Conservation (phyloP, 2,113 vertebrate species). For the Paramisgurnus dabryanus region DNA sequence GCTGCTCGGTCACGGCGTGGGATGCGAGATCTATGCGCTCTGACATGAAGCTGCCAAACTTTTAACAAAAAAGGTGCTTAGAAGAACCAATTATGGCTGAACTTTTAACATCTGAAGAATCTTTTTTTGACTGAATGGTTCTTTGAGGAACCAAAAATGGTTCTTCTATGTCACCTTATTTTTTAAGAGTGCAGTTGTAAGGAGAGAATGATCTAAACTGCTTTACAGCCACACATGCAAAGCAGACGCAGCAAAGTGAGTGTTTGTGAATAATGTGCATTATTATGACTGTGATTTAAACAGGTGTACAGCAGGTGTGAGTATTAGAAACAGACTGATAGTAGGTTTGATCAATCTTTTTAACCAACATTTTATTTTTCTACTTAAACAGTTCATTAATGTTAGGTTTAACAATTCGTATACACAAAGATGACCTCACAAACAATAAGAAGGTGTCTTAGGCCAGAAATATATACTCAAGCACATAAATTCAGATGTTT, state of each 20-base stretch:
- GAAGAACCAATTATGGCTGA: too few relatives aligned
- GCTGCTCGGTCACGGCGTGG: neutral
- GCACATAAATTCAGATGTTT: too few relatives aligned
- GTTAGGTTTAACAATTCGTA: too few relatives aligned
- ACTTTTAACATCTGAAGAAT: too few relatives aligned
- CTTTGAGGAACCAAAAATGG: too few relatives aligned
- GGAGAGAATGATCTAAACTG: neutral
- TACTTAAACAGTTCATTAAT: too few relatives aligned
- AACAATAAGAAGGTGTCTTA: too few relatives aligned
- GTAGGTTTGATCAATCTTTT: neutral
- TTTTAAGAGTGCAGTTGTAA: neutral
- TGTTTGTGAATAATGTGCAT: neutral
- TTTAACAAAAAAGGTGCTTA: neutral
- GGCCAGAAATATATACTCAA: too few relatives aligned
- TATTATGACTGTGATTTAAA: constrained; percentile 7
- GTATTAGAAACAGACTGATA: constrained; percentile 19
- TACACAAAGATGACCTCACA: too few relatives aligned
- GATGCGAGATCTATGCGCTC: neutral
- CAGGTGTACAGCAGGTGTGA: constrained; percentile 1
- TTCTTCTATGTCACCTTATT: too few relatives aligned
- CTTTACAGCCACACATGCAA: neutral
- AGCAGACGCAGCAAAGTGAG: neutral
- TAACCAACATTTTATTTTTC: too few relatives aligned
- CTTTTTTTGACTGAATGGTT: too few relatives aligned
- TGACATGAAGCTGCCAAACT: neutral